A percentile compares a stretch with the other conserved stretches of the same genome.
These are phyloP conservation scores for Drosophila mettleri DNA, from an alignment of 2,888 invertebrate genomes.

Conservation along the genomic window DNA sequence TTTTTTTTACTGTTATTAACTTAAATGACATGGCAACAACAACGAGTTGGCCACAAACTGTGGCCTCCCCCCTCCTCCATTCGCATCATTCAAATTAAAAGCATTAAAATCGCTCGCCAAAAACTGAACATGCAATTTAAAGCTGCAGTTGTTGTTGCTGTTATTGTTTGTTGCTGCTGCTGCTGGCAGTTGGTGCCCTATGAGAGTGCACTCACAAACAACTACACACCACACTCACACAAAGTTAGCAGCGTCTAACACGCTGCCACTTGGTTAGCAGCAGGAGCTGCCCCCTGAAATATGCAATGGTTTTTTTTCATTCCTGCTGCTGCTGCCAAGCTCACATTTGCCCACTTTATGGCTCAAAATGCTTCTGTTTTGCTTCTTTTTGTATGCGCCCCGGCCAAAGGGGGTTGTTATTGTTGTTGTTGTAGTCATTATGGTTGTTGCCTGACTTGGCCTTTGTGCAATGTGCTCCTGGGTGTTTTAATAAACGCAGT, in stretches of 20 bases:
- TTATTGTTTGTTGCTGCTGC: conserved; percentile 23
- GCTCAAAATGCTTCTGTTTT: conserved; percentile 51
- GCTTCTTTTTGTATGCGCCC: conserved; percentile 16
- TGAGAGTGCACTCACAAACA: conserved; percentile 27
- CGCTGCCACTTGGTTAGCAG: conserved; percentile 59
- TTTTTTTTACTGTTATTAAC: conserved; percentile 32
- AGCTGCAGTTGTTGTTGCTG: conserved; percentile 39
- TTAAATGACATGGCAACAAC: conserved; percentile 54
- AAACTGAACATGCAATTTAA: conserved; percentile 75
- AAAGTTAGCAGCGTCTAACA: conserved; percentile 38
- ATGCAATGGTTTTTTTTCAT: conserved; percentile 71
- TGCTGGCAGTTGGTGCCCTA: conserved; percentile 37
- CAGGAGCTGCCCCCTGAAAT: conserved; percentile 59
- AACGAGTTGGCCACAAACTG: conserved; percentile 20
- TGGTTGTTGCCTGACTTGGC: conserved; percentile 40
- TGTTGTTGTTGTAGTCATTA: conserved; percentile 17
- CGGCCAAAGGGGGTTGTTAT: conserved; percentile 40
- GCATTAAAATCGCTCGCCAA: conserved; percentile 67
- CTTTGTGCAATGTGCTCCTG: conserved; percentile 58
- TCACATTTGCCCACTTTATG: conserved; percentile 72
- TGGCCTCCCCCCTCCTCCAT: conserved; percentile 8
- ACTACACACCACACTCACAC: conserved; percentile 11
- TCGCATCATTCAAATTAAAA: conserved; percentile 53
- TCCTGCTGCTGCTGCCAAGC: conserved; percentile 55
- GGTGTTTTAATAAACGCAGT: conserved; percentile 75